Evolutionary conservation across 2,797 vertebrate species (phyloP).

Genomic region (Lepilemur ruficaudatus): DNA sequence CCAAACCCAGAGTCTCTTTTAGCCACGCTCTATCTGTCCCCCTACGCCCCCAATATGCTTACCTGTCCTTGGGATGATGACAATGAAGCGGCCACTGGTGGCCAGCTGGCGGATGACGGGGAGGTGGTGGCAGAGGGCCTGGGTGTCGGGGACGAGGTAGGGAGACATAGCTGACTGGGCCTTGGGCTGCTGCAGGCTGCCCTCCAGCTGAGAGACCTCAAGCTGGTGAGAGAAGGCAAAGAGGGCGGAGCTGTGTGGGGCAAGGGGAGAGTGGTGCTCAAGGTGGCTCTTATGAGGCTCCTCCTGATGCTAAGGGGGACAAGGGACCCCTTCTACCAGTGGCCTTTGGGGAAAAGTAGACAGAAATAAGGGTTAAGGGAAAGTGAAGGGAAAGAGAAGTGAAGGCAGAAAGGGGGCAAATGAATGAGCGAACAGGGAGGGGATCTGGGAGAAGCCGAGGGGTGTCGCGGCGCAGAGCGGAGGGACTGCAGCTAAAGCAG

Average conservation of each 20-base stretch:
- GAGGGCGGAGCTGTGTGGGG: background rate
- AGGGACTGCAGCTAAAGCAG: background rate
- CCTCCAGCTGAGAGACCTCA: slow-evolving; percentile 98
- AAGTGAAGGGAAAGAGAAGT: background rate
- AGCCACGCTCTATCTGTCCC: background rate
- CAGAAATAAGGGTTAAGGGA: background rate
- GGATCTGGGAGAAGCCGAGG: too few species aligned
- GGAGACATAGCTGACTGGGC: slow-evolving; percentile 98
- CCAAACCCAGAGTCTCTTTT: background rate
- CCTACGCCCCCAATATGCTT: background rate
- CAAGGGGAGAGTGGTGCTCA: background rate
- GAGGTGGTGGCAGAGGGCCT: slow-evolving; percentile 96
- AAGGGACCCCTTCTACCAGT: background rate
- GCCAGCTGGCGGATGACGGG: slow-evolving; percentile 92
- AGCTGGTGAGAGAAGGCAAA: slow-evolving; percentile 84
- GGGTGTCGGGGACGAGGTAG: slow-evolving; percentile 95
- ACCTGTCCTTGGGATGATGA: slow-evolving; percentile 98
- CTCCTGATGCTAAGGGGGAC: background rate
- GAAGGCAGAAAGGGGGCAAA: background rate
- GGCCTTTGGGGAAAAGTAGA: background rate
- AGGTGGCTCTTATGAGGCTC: background rate
- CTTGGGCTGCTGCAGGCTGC: slow-evolving; percentile 97
- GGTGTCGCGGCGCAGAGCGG: rapidly evolving
- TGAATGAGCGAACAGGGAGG: background rate
- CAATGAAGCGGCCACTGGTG: slow-evolving; percentile 94